phyloP scores from a whole-genome alignment of 2,797 vertebrate species.

The Anas bernieri region DNA sequence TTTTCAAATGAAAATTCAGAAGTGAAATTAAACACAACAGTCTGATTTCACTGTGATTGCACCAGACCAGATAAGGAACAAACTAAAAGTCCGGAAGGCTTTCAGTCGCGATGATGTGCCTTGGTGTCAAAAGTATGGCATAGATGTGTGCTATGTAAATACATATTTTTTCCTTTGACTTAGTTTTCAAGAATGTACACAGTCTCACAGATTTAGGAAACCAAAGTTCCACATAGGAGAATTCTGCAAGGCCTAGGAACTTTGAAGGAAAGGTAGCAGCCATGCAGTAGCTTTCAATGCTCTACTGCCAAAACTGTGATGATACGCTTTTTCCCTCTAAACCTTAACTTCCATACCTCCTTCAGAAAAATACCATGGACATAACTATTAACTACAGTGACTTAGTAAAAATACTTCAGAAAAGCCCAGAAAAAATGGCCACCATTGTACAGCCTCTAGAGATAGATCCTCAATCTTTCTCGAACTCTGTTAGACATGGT shows the following conservation, averaged over 20 bases:
- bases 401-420: not conserved
- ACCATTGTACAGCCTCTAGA: not conserved
- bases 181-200: not conserved
- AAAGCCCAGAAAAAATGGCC: not conserved
- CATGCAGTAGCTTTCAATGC: not conserved
- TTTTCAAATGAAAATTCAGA: not conserved
- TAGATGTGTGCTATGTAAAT: not conserved
- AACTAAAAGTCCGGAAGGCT: not conserved
- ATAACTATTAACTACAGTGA: not conserved
- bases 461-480: not conserved
- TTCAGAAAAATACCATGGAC: not conserved
- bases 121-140: not conserved
- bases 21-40: not conserved
- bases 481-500: not conserved
- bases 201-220: not conserved
- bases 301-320: not conserved
- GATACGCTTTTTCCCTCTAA: not conserved
- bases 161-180: not conserved
- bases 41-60: not conserved
- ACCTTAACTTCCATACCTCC: not conserved
- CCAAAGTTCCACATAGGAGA: not conserved
- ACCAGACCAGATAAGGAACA: not conserved
- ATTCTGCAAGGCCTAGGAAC: not conserved
- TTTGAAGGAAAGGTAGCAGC: not conserved
- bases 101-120: not conserved